These are phyloP conservation scores for Nymphalis polychloros DNA, from an alignment of 2,888 invertebrate species.

Conservation along the genomic window DNA sequence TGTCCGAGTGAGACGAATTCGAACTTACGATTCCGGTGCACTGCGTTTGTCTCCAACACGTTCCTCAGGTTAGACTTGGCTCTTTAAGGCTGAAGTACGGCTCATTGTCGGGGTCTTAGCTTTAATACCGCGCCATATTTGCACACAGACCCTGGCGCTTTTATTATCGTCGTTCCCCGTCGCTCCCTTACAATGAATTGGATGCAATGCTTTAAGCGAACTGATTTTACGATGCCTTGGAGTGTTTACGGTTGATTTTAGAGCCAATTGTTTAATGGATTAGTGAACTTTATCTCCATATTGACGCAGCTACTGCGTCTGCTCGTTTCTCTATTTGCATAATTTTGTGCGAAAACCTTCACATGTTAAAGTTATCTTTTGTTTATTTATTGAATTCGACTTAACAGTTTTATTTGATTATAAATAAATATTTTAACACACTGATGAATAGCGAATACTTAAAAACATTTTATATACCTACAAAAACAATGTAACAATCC, in stretches of 20 bases:
- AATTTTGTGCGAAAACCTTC: neutral
- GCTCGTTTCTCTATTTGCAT: neutral
- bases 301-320: neutral
- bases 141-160: conserved; percentile 60
- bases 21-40: conserved; percentile 72
- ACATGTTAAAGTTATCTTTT: neutral
- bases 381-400: too few relatives aligned
- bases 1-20: conserved; percentile 80
- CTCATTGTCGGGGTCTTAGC: conserved; percentile 73
- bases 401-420: too few relatives aligned
- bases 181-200: conserved; percentile 57
- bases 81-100: conserved; percentile 71
- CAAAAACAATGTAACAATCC: too few relatives aligned
- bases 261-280: conserved; percentile 49
- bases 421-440: too few relatives aligned
- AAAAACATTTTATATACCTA: too few relatives aligned
- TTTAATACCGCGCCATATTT: conserved; percentile 65
- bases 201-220: conserved; percentile 49
- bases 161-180: conserved; percentile 60
- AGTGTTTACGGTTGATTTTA: conserved; percentile 57
- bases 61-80: conserved; percentile 64
- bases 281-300: conserved; percentile 28
- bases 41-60: conserved; percentile 77
- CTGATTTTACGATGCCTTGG: conserved; percentile 67
- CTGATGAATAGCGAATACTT: too few relatives aligned